Base-by-base conservation (phyloP, 1,140 invertebrate genomes). In the Zaprionus davidi region DNA sequence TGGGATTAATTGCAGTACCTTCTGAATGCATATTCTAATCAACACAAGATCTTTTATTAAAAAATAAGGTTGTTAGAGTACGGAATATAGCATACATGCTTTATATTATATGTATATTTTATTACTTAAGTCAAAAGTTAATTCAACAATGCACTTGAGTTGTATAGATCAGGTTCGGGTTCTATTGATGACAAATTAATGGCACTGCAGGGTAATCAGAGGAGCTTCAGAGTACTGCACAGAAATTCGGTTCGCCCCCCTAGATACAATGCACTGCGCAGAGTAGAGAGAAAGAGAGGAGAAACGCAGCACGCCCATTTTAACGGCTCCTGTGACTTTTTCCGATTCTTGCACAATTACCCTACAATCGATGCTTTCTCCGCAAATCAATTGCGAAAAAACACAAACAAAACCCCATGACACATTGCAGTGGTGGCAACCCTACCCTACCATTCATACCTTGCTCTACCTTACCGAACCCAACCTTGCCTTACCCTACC, bases 321-420 rank as follows among this genome's bases (percentile, higher is more conserved):
- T 76, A 78, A 82, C 82, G 58, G 64, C 72, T 81, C 72, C 85
- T 77, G 85, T 90, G 84, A 88, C 84, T 88, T 90, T 85, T 85
- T 71, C 81, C 81, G 90, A 88, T 85, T 88, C 90, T 88, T 85
- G 85, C 85, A 90, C 85, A 88, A 88, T 88, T 88, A 88, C 76
- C 81, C 79, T 84, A 88, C 85, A 88, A 88, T 88, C 85, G 85
- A 88, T 88, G 85, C 85, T 88, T 88, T 88, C 85, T 88, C 85
- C 85, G 85, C 85, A 88, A 88, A 88, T 88, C 85, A 88, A 88
- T 88, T 88, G 85, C 81, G 66, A 79, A 90, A 84, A 88, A 88
- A 90, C 85, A 88, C 85, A 88, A 88, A 88, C 85, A 88, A 90
- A 88, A 88, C 85, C 85, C 85, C 85, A 85, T 81, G 85, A 90